Evolutionary conservation across 2,888 invertebrate genomes (phyloP).

Genomic region (Biston betularia): DNA sequence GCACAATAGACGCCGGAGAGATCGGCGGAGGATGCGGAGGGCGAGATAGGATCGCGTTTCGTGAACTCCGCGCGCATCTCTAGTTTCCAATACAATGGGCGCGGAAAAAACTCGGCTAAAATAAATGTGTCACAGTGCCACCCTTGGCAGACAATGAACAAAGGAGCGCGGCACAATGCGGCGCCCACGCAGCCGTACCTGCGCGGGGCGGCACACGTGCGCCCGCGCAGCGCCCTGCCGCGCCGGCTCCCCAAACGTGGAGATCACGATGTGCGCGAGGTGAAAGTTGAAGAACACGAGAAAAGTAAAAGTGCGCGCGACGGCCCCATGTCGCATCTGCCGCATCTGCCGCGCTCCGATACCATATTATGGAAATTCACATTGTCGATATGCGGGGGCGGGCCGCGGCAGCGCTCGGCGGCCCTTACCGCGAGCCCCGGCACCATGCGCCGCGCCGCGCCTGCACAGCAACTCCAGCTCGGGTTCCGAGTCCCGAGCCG

Average conservation of each 20-base stretch:
- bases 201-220: conserved; percentile 44
- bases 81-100: conserved; percentile 85
- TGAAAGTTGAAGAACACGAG: conserved; percentile 81
- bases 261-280: conserved; percentile 78
- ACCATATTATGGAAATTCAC: conserved; percentile 74
- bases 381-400: conserved; percentile 60
- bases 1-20: conserved; percentile 73
- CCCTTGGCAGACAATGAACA: conserved; percentile 83
- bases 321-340: conserved; percentile 67
- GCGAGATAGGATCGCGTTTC: conserved; percentile 81
- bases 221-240: conserved; percentile 64
- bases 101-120: conserved; percentile 81
- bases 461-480: conserved; percentile 62
- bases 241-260: conserved; percentile 63
- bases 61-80: conserved; percentile 80
- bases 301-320: conserved; percentile 80
- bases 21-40: conserved; percentile 71
- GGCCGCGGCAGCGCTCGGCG: conserved; percentile 63
- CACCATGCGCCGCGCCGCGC: conserved; percentile 65
- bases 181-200: no score
- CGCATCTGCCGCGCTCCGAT: conserved; percentile 69
- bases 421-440: conserved; percentile 65
- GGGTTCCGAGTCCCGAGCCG: conserved; percentile 51
- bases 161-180: conserved; percentile 70
- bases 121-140: conserved; percentile 85